Evolutionary conservation across 2,888 invertebrate genomes (phyloP).

Genomic region (Agriopis marginaria): DNA sequence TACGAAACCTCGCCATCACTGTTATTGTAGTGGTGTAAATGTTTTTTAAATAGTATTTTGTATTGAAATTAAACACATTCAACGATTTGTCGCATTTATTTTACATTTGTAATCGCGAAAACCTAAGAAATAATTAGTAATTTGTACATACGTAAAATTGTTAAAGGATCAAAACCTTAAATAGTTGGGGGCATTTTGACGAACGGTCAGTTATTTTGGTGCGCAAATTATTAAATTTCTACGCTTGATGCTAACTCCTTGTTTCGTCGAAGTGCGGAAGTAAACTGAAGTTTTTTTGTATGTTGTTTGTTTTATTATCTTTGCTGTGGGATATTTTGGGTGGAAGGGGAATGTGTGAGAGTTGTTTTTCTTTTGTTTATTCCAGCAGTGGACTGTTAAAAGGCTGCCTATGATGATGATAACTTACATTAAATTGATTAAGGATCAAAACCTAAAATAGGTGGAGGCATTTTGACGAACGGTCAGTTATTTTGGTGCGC

Average conservation of each 20-base stretch:
- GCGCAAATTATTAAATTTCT: background rate
- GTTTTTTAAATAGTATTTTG: no score
- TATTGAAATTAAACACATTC: no score
- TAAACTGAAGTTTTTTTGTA: constrained; percentile 24
- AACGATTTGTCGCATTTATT: no score
- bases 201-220: background rate
- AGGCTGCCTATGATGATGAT: no score
- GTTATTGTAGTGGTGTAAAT: no score
- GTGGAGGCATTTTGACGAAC: background rate
- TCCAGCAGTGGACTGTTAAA: no score
- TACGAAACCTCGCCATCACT: no score
- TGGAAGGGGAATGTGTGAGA: background rate
- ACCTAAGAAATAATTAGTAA: no score
- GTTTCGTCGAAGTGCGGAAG: constrained; percentile 17
- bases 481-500: background rate
- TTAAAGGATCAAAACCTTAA: no score
- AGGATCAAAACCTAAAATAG: background rate
- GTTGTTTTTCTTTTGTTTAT: background rate
- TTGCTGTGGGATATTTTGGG: constrained; percentile 11
- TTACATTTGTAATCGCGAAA: no score
- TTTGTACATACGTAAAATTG: no score
- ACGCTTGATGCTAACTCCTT: constrained; percentile 1
- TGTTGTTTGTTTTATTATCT: constrained; percentile 38
- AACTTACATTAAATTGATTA: no score
- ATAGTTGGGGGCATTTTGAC: background rate